Base-by-base conservation (phyloP, 2,888 invertebrate genomes). In the Spilarctia lutea region DNA sequence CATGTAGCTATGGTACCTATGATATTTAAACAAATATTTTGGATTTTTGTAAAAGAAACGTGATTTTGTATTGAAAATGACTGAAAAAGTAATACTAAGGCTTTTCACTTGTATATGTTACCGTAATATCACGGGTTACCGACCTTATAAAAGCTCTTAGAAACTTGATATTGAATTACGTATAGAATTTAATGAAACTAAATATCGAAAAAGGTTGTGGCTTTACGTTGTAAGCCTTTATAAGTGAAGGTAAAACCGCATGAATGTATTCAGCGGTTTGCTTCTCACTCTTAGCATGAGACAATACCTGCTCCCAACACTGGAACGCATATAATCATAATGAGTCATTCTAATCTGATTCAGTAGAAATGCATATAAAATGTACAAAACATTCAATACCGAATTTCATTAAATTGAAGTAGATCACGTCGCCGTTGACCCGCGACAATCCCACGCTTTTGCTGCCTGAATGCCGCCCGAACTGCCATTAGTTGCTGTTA, bases 401-500 rank as follows among this genome's bases (percentile, higher is more conserved):
- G 81, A 79, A 81, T 79, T 72, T 80, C 75, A 79, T 78, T 79
- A 84, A 87, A 81, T 77, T 85, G 80, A 82, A 87, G 87, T 86
- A 84, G 81, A 85, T 85, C 84, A 81, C 85, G 81, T 83, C 79
- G 81, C 77, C 86, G 82, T 79, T 90, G 90, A 90, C 88, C 90
- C 88, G 88, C 87, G 81, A 87, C 87, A 83, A 72, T 92, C 91
- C 90, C 92, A 92, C 92, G 92, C 88, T 90, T 87, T 88, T 86
- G 87, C 84, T 83, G 82, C 75, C 81, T 80, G 77, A 84, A 78
- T 75, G 79, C 86, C 77, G 80, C 74, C 80, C 79, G 71, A 79
- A 79, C 78, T 71, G 76, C 79, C 83, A 86, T 88, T 86, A 84
- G 81, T 77, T 79, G 80, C 79, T 80, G 81, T 86, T 85, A 81